phyloP scores from a whole-genome alignment of 2,888 invertebrate genomes.

The Corythucha ciliata region DNA sequence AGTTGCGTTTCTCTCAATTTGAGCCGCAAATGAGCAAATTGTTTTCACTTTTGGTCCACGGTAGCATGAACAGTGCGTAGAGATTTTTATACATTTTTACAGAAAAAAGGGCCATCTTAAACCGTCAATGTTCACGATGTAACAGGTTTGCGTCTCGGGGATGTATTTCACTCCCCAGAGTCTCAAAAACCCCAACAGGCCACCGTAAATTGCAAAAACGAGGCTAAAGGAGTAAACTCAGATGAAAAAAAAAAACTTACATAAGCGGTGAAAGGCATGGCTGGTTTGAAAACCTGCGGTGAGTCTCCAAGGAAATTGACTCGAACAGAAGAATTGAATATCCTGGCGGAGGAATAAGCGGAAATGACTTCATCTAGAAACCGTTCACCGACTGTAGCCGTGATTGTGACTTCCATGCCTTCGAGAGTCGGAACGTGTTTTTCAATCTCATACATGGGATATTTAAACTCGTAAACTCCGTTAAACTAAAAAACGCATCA shows the following conservation, averaged over 20 bases:
- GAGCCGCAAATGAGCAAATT: too few species aligned
- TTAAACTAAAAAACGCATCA: slow-evolving; percentile 55
- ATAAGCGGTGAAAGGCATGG: slow-evolving; percentile 81
- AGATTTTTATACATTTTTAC: background rate
- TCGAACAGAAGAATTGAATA: slow-evolving; percentile 77
- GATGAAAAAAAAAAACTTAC: slow-evolving; percentile 49
- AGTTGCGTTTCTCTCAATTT: too few species aligned
- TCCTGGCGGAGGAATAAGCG: slow-evolving; percentile 76
- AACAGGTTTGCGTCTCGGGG: too few species aligned
- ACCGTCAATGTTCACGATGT: too few species aligned
- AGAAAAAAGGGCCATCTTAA: too few species aligned
- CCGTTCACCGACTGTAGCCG: slow-evolving; percentile 78
- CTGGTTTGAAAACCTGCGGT: slow-evolving; percentile 90
- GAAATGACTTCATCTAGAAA: slow-evolving; percentile 76
- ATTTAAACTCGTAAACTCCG: slow-evolving; percentile 78
- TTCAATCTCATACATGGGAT: slow-evolving; percentile 70
- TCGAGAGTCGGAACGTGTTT: slow-evolving; percentile 57
- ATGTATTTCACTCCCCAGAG: background rate
- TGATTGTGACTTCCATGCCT: slow-evolving; percentile 71
- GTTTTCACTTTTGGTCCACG: too few species aligned
- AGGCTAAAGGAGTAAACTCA: slow-evolving; percentile 8
- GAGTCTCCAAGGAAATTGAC: slow-evolving; percentile 79
- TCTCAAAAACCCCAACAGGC: too few species aligned
- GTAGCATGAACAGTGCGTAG: too few species aligned
- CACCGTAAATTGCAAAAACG: too few species aligned